Evolutionary conservation across 2,113 vertebrate genomes (phyloP).

Genomic region (Phrynosoma blainvillii): DNA sequence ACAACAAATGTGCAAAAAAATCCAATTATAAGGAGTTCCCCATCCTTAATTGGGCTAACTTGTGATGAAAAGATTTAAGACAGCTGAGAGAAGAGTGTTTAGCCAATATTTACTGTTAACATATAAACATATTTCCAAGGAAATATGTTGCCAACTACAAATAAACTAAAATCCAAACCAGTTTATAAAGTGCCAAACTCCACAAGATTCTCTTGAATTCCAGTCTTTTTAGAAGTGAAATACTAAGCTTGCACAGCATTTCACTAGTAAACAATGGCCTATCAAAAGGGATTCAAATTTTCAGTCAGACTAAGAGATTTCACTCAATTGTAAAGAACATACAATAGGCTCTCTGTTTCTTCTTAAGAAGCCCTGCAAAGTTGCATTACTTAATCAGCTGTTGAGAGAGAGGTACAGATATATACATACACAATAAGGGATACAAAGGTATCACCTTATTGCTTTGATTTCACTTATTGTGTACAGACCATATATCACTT

Average conservation of each 20-base stretch:
- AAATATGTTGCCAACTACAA: not conserved
- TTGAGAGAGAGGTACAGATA: not conserved
- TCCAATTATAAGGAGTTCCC: not conserved
- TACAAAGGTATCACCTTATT: not conserved
- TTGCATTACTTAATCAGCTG: not conserved
- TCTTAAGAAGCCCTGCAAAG: constrained; percentile 1
- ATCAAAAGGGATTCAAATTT: not conserved
- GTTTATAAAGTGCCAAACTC: not conserved
- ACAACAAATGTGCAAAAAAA: not conserved
- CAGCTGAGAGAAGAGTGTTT: not conserved
- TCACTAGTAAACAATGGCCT: not conserved
- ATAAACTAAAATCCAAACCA: not conserved
- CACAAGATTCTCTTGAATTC: not conserved
- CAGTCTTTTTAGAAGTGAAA: not conserved
- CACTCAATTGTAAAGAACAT: not conserved
- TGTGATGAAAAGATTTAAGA: not conserved
- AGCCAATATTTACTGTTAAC: not conserved
- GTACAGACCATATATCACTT: not conserved
- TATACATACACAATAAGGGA: not conserved
- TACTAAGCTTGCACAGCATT: not conserved
- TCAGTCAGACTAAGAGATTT: not conserved
- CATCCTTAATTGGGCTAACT: not conserved
- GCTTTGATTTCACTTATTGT: not conserved
- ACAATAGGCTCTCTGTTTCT: not conserved
- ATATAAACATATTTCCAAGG: not conserved